Evolutionary conservation across 2,797 vertebrate species (phyloP), one percentile per base, ranked within the genome.

Genomic region (Esox masquinongy): DNA sequence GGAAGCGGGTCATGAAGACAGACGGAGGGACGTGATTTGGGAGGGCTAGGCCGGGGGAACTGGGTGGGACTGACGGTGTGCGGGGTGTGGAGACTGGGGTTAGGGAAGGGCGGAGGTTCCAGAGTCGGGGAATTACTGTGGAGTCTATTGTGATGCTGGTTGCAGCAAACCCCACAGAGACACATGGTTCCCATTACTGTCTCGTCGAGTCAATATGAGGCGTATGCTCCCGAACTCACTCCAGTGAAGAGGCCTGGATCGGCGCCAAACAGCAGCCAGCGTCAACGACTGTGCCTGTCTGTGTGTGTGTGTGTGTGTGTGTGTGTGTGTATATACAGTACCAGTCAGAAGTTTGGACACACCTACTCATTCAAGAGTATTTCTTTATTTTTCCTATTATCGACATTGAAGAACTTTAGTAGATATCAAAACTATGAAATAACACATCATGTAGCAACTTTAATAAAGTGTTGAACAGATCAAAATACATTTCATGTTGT

Each of bases 191-290:
- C 83, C 85, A 92, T 93, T 92, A 92, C 80, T 39, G 83, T 80
- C 84, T 87, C 72, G 82, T 80, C 49, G 51, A 85, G 85, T 76
- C 78, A 87, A 85, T 89, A 87, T 78, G 83, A 88, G 88, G 89
- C 83, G 77, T 74, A 36, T 77, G 79, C 89, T 87, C 85, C 73
- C 71, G 34, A 36, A 15, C 8, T 53, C 50, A 79, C 83, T 82
- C 59, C 83, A 86, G 77, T 74, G 77, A 80, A 87, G 82, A 81
- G 77, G 76, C 82, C 88, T 89, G 91, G 86, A 80, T 26, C 59
- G 9, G 79, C 78, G 89, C 89, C 89, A 92, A 90, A 89, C 90
- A 86, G 91, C 91, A 92, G 90, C 90, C 85, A 81, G 85, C 74
- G 77, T 86, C 87, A 87, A 85, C 84, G 83, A 86, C 77, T 74